Base-by-base conservation (phyloP, 2,113 vertebrate genomes). In the Misgurnus anguillicaudatus region DNA sequence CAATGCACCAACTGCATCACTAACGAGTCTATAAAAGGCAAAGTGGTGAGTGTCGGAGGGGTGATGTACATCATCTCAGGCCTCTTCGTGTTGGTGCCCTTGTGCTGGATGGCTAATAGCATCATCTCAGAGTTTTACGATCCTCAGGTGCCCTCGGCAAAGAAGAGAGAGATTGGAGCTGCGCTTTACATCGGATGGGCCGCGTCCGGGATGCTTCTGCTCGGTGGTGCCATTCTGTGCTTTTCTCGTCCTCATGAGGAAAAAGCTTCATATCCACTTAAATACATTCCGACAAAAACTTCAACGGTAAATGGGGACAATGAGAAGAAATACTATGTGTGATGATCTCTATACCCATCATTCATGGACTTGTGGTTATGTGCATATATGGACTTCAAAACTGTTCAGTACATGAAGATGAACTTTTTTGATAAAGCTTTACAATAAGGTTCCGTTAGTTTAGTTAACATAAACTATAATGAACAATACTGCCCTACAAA, bases 161-260 rank as follows among this genome's bases (percentile, higher is more conserved):
- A 93, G 88, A 98, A 98, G 89, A 81, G 93, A 24, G 97, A 98
- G 92, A 94, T 98, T 85, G 97, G 96, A 0, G 94, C 96, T 0
- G 94, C 97, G 0, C 93, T 98, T 45, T 98, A 98, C 90, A 91
- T 96, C n/a, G 97, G 96, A 80, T 98, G 96, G 96, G 95, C 94
- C 0, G 94, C 94, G 75, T 82, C 94, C 0, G 94, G 94, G 4
- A 90, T 98, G 69, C 92, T 98, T 78, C 90, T 98, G 69, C 70
- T 94, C 6, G 97, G 96, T 0, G 97, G 96, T 0, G 84, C 91
- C 4, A 91, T 97, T 39, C 92, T 98, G 77, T 95, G 94, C 88
- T 94, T 93, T 85, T 94, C 94, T 5, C 93, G 94, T 82, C 91
- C 94, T 60, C 83, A 72, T 51, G 86, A 82, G 0, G 91, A 89